phyloP scores from a whole-genome alignment of 2,797 vertebrate species.

The Falco berigora region DNA sequence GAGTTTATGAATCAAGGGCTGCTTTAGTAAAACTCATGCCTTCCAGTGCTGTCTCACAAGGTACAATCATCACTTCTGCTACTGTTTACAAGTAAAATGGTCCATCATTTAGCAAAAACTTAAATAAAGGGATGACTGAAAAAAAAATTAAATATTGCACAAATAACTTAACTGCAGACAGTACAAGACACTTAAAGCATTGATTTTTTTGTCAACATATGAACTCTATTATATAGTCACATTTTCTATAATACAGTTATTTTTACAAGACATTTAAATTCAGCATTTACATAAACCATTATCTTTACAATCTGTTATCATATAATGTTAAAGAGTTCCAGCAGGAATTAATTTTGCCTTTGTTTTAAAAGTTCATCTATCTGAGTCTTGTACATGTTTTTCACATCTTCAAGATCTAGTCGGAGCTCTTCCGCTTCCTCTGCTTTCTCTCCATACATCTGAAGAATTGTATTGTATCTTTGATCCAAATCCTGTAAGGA shows the following conservation, averaged over 20 bases:
- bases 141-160: constrained; percentile 73
- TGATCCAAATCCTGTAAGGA: constrained; percentile 92
- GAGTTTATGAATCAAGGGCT: neutral
- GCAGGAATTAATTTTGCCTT: constrained; percentile 69
- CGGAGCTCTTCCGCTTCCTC: constrained; percentile 95
- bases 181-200: constrained; percentile 61
- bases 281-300: constrained; percentile 59
- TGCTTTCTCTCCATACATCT: constrained; percentile 99
- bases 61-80: constrained; percentile 26
- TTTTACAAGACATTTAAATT: constrained; percentile 66
- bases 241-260: constrained; percentile 61
- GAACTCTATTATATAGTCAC: constrained; percentile 61
- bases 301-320: constrained; percentile 54
- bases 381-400: constrained; percentile 98
- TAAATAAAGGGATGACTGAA: constrained; percentile 35
- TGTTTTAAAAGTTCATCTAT: constrained; percentile 93
- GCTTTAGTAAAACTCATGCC: constrained; percentile 8
- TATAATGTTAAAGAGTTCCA: neutral
- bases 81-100: constrained; percentile 6
- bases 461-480: constrained; percentile 96
- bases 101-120: constrained; percentile 36
- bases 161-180: constrained; percentile 78
- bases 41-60: neutral
- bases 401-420: constrained; percentile 95
- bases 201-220: constrained; percentile 46